Evolutionary conservation across 2,113 vertebrate species (phyloP).

Genomic region (Echinops telfairi): DNA sequence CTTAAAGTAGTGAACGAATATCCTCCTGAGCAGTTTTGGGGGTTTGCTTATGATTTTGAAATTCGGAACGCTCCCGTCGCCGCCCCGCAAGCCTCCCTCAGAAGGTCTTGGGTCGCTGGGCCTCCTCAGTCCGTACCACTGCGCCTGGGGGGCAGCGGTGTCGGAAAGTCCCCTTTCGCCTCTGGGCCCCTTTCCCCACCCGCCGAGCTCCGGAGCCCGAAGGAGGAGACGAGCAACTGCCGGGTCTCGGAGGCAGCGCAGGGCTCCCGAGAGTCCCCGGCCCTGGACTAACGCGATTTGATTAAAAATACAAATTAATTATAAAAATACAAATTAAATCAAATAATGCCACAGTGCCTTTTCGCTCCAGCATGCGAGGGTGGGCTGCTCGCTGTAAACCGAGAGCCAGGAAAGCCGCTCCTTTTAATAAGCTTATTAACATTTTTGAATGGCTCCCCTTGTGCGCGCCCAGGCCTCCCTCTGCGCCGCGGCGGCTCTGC

Average conservation of each 20-base stretch:
- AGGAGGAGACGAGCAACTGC: neutral
- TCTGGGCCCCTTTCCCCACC: neutral
- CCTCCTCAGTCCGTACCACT: neutral
- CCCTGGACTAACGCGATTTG: neutral
- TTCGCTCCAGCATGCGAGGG: constrained; percentile 54
- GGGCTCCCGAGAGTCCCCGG: neutral
- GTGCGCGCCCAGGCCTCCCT: constrained; percentile 48
- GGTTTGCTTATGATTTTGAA: neutral
- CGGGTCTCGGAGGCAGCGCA: neutral
- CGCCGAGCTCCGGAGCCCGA: neutral
- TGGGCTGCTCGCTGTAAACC: constrained; percentile 56
- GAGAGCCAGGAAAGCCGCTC: constrained; percentile 49
- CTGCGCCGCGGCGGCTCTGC: neutral
- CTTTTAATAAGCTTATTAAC: constrained; percentile 80
- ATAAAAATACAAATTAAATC: neutral
- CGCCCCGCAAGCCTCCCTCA: fast-evolving
- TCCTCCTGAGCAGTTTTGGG: neutral
- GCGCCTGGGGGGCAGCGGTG: neutral
- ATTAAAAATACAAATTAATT: neutral
- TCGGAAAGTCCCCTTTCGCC: neutral
- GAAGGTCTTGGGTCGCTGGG: neutral
- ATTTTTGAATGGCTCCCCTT: constrained; percentile 77
- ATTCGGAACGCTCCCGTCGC: neutral
- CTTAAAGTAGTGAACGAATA: neutral
- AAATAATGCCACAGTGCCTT: neutral